Percentiles rank a stretch among this genome's conserved stretches.
Evolutionary conservation across 2,888 invertebrate species (phyloP).

Genomic region (Dryocosmus kuriphilus): DNA sequence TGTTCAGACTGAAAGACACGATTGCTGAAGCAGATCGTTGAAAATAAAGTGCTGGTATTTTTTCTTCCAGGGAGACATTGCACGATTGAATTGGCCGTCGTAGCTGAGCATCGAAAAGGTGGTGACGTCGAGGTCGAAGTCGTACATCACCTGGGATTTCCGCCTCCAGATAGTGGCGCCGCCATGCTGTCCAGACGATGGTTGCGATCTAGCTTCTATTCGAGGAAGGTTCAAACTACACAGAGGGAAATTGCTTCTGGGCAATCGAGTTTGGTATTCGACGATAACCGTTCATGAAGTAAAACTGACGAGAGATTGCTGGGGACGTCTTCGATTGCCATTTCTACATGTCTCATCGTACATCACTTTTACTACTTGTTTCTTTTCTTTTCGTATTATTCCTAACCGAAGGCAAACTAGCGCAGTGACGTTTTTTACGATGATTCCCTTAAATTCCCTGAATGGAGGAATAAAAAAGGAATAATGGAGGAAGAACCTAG

Average conservation of each 20-base stretch:
- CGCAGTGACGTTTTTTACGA: not conserved
- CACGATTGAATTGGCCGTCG: constrained; percentile 63
- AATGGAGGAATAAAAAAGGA: not conserved
- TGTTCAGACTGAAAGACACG: not conserved
- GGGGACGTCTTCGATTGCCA: constrained; percentile 58
- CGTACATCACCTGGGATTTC: constrained; percentile 67
- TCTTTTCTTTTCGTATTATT: constrained; percentile 44
- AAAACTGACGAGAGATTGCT: constrained; percentile 72
- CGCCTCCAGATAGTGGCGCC: constrained; percentile 63
- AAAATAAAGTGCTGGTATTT: constrained; percentile 36
- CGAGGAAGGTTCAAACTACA: constrained; percentile 57
- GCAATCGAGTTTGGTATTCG: constrained; percentile 73
- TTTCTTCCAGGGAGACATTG: constrained; percentile 47
- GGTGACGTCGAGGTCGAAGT: constrained; percentile 66
- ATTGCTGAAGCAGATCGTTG: constrained; percentile 8
- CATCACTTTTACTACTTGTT: constrained; percentile 62
- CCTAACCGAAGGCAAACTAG: constrained; percentile 1
- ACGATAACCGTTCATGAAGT: constrained; percentile 72
- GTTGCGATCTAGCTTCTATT: constrained; percentile 56
- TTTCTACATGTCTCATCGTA: constrained; percentile 65
- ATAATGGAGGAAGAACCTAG: not conserved
- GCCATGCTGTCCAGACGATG: constrained; percentile 58
- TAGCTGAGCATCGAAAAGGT: constrained; percentile 68
- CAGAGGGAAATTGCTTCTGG: constrained; percentile 67
- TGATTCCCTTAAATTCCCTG: not conserved